Evolutionary conservation across 2,888 invertebrate genomes (phyloP).

Genomic region (Tyria jacobaeae): DNA sequence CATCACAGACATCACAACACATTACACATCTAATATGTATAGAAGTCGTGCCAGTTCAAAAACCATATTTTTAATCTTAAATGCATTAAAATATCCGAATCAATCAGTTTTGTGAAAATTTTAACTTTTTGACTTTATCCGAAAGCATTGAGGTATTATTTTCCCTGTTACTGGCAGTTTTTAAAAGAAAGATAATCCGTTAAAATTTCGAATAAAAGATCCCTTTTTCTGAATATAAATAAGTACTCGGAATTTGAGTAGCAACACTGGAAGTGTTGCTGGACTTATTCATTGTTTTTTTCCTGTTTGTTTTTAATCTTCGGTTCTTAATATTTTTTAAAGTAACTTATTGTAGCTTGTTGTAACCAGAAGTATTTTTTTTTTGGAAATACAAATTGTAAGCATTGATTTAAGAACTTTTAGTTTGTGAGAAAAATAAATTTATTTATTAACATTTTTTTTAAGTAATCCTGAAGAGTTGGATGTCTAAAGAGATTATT

Average conservation of each 20-base stretch:
- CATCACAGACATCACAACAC: no score
- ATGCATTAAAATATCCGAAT: no score
- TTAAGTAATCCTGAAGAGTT: neutral
- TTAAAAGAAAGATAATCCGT: constrained; percentile 20
- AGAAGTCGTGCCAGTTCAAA: no score
- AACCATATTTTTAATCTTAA: no score
- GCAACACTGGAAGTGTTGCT: constrained; percentile 21
- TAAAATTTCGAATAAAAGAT: constrained; percentile 17
- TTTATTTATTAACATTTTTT: neutral
- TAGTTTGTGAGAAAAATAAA: neutral
- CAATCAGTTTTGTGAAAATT: neutral
- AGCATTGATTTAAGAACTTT: neutral
- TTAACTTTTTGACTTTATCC: neutral
- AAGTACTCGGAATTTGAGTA: constrained; percentile 26
- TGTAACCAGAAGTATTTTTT: no score
- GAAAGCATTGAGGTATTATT: constrained; percentile 5
- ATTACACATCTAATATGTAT: no score
- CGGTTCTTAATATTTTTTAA: constrained; percentile 1
- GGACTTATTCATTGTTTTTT: constrained; percentile 26
- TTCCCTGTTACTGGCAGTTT: neutral
- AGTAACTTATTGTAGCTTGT: neutral
- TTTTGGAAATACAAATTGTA: neutral
- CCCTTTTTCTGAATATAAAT: constrained; percentile 19
- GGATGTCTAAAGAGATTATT: neutral
- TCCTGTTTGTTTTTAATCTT: constrained; percentile 10